Base-by-base conservation (phyloP, 2,113 vertebrate species). In the Leptocoma aspasia region DNA sequence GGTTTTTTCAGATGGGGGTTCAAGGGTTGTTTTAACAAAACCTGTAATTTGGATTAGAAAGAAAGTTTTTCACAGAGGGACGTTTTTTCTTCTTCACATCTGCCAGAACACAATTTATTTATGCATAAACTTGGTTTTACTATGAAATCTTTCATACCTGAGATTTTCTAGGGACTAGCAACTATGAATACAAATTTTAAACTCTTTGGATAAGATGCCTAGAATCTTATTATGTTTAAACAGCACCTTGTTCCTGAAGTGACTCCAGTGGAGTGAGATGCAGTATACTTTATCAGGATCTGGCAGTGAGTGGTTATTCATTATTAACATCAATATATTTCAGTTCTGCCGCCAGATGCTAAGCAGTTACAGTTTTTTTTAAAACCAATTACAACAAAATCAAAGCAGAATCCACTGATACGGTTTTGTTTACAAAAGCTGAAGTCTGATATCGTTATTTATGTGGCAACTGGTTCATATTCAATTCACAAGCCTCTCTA, bases 331-430 rank as follows among this genome's bases (percentile, higher is more conserved):
- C 66, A 92, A 22, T 91, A 82, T 82, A 35, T 94, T 90, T 84
- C 28, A 53, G 33, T 54, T 92, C 30, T 90, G 54, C 65, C 8
- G 30, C 50, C 42, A 94, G 75, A 94, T 84, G 54, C 79, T 78
- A 63, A 97, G 69, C 64, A 88, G 64, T 77, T 90, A 88, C 87
- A 64, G 64, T 49, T 47, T 35, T 70, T 95, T 95, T 87, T 37
- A 24, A 95, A 88, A 83, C 30, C 23, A 71, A 59, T 93, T 83
- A 75, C 66, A 90, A 68, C 28, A 78, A 95, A 96, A 96, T 92
- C 53, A 93, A 80, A 89, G 68, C 60, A 45, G 59, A 89, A 73
- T 64, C 72, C 79, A 81, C 53, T 64, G 86, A 88, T 44, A 82
- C 0, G 15, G 52, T 66, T 95, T 95, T 94, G 89, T 79, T 97